phyloP scores from a whole-genome alignment of 2,888 invertebrate genomes.

The Epinotia demarniana region DNA sequence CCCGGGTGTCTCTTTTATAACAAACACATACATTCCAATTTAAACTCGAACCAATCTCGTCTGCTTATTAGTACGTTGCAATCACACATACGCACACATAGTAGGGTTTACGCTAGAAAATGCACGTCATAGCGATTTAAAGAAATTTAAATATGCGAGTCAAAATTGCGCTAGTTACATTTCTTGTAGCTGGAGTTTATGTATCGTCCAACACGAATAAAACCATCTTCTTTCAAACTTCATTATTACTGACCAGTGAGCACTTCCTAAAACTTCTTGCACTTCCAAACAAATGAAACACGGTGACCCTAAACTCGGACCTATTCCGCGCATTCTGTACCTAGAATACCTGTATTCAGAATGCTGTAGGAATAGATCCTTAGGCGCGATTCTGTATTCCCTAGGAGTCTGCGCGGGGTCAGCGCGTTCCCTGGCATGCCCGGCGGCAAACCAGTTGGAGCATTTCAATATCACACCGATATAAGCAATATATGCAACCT shows the following conservation, averaged over 20 bases:
- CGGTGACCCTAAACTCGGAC: slow-evolving; percentile 16
- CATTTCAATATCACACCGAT: slow-evolving; percentile 82
- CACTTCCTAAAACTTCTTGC: no score
- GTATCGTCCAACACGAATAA: no score
- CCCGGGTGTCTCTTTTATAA: not conserved
- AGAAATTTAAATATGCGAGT: no score
- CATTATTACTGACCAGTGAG: no score
- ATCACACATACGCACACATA: no score
- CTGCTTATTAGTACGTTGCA: not conserved
- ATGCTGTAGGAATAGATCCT: slow-evolving; percentile 60
- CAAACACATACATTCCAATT: no score
- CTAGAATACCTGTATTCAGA: slow-evolving; percentile 45
- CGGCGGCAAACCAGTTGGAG: slow-evolving; percentile 77
- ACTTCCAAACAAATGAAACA: not conserved
- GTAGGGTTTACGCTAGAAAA: no score
- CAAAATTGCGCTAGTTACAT: no score
- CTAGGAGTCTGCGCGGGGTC: slow-evolving; percentile 72
- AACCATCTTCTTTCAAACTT: no score
- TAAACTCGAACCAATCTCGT: not conserved
- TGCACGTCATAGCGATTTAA: no score
- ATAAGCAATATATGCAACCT: slow-evolving; percentile 67
- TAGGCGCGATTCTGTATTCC: slow-evolving; percentile 75
- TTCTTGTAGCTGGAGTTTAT: no score
- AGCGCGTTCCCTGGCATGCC: slow-evolving; percentile 73
- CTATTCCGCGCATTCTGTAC: not conserved